phyloP scores from a whole-genome alignment of 1,140 invertebrate genomes.

The Aphidius ervi region DNA sequence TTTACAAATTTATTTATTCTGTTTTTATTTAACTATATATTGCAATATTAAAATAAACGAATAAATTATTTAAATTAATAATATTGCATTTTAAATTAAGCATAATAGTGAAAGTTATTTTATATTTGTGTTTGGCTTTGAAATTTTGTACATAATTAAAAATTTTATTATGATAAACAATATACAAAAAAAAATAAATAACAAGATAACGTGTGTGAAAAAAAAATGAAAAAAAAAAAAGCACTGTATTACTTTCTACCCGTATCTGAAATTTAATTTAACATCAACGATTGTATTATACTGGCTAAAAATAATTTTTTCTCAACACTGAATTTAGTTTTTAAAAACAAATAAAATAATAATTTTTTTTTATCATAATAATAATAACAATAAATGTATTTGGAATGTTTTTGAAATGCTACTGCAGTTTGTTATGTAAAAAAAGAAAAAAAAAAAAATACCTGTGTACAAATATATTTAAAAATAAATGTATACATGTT shows the following conservation, averaged over 20 bases:
- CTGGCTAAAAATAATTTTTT: constrained; percentile 23
- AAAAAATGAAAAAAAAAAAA: too few relatives aligned
- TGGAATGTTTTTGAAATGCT: not conserved
- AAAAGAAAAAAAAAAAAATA: constrained; percentile 26
- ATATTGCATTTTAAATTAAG: too few relatives aligned
- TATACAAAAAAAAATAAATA: not conserved
- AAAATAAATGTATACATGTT: not conserved
- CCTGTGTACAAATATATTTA: not conserved
- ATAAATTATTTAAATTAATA: too few relatives aligned
- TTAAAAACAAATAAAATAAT: too few relatives aligned
- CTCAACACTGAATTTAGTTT: constrained; percentile 23
- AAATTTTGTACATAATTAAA: too few relatives aligned
- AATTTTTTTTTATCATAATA: too few relatives aligned
- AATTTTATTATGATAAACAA: too few relatives aligned
- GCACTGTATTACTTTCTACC: constrained; percentile 15
- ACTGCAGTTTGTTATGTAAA: constrained; percentile 24
- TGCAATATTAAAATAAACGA: too few relatives aligned
- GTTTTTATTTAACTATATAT: too few relatives aligned
- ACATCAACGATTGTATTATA: constrained; percentile 7
- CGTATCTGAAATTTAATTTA: constrained; percentile 14
- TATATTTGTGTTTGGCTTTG: too few relatives aligned
- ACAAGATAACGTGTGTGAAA: not conserved
- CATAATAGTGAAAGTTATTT: too few relatives aligned
- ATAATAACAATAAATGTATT: not conserved
- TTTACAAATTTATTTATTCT: too few relatives aligned